Conservation (phyloP, 2,797 vertebrate genomes). For the Labroides dimidiatus region DNA sequence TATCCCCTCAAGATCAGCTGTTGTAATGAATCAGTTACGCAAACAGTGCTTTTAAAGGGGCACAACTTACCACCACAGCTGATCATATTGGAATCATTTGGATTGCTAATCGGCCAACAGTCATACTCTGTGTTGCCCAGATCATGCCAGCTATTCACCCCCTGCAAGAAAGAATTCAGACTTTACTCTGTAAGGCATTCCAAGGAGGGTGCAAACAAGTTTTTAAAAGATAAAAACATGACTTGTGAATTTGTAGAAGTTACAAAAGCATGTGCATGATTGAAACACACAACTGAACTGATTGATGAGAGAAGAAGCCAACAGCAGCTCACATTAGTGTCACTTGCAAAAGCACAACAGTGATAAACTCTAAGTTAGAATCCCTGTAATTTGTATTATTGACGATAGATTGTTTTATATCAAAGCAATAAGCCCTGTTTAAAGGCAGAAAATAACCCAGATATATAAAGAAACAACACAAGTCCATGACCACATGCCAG, state of each 20-base stretch:
- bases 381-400: neutral
- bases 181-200: constrained; percentile 1
- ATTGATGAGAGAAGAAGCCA: neutral
- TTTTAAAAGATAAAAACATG: neutral
- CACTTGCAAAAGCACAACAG: neutral
- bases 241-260: neutral
- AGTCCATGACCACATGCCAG: constrained; percentile 36
- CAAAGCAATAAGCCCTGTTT: neutral
- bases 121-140: constrained; percentile 84
- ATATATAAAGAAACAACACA: constrained; percentile 25
- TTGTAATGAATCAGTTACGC: neutral
- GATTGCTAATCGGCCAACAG: constrained; percentile 82
- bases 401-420: neutral
- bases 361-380: neutral
- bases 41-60: neutral
- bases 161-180: constrained; percentile 47
- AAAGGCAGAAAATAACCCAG: too few species aligned
- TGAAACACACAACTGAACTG: constrained; percentile 12
- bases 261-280: neutral
- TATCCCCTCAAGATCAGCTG: neutral
- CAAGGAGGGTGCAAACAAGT: neutral
- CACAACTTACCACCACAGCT: constrained; percentile 77
- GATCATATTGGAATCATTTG: constrained; percentile 84
- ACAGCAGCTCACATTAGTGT: neutral
- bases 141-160: constrained; percentile 81